Evolutionary conservation across 1,140 invertebrate genomes (phyloP), one percentile per base, ranked within the genome.

Genomic region (Stegodyphus mimosarum): DNA sequence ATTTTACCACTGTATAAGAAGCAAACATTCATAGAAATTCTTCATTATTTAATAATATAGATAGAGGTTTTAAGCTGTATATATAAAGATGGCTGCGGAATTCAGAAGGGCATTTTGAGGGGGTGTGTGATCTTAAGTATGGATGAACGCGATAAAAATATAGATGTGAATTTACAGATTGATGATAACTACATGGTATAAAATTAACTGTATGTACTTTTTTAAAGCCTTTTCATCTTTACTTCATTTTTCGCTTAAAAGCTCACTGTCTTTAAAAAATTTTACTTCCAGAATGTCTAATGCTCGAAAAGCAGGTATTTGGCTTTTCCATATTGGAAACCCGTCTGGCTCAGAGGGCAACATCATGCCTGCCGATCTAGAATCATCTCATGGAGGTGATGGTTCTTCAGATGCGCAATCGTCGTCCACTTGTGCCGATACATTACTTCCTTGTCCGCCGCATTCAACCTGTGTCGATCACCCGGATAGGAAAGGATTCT

Each of bases 401-500:
- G 33, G 53, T 64, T 48, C 33, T 17, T 11, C 15, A 10, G 52
- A 75, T 9, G 75, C 72, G 15, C 51, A 74, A n/a, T n/a, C 78
- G 2, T n/a, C 15, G 17, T 3, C 74, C 48, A 86, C 83, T 4
- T 88, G 88, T 75, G 67, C 80, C 6, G 87, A 78, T 18, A 86
- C 88, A 7, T 18, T 84, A 9, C 17, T 81, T 18, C 88, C 88
- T 10, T 88, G 88, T 86, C 83, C 88, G 6, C 87, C 80, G 0
- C 83, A 83, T 88, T 95, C 96, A 0, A 92, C 92, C 67, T 99
- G 97, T 89, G 90, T 94, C 5, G 96, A 99, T 89, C 95, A 95
- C 88, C 91, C 93, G 67, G 91, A 91, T 60, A 64, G 53, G 18
- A 53, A 15, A 50, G 97, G 97, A 6, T 97, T 95, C 89, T 99